Evolutionary conservation across 2,113 vertebrate genomes (phyloP).

Genomic region (Petrocephalus zakoni): DNA sequence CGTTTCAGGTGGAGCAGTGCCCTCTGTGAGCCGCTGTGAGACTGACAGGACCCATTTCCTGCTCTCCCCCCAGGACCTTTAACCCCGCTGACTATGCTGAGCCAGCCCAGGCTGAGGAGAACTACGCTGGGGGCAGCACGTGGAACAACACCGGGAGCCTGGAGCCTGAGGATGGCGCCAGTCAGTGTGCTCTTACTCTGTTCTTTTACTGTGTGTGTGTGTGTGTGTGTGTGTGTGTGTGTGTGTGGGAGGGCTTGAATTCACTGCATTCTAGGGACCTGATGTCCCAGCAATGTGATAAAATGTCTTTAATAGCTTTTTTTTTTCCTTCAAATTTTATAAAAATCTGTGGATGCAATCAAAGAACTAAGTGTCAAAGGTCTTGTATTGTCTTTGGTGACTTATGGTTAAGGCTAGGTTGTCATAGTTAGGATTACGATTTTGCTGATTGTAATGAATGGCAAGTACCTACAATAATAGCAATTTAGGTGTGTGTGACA

Average conservation of each 20-base stretch:
- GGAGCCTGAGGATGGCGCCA: conserved; percentile 81
- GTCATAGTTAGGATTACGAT: neutral
- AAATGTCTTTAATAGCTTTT: no score
- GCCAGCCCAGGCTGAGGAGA: conserved; percentile 76
- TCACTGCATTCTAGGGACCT: neutral
- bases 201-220: neutral
- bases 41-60: neutral
- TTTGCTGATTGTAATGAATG: neutral
- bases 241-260: neutral
- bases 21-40: neutral
- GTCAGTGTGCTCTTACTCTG: conserved; percentile 53
- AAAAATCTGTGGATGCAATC: neutral
- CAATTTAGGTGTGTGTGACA: neutral
- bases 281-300: neutral
- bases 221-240: neutral
- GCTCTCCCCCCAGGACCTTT: conserved; percentile 71
- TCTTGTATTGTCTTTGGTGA: neutral
- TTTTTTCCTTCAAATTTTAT: neutral
- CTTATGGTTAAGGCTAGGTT: neutral
- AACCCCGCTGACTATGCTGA: conserved; percentile 96
- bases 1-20: neutral
- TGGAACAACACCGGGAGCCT: conserved; percentile 89
- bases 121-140: conserved; percentile 75
- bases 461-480: neutral
- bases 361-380: neutral